Evolutionary conservation across 2,113 vertebrate genomes (phyloP), one percentile per base, ranked within the genome.

Genomic region (Malurus cyaneus): DNA sequence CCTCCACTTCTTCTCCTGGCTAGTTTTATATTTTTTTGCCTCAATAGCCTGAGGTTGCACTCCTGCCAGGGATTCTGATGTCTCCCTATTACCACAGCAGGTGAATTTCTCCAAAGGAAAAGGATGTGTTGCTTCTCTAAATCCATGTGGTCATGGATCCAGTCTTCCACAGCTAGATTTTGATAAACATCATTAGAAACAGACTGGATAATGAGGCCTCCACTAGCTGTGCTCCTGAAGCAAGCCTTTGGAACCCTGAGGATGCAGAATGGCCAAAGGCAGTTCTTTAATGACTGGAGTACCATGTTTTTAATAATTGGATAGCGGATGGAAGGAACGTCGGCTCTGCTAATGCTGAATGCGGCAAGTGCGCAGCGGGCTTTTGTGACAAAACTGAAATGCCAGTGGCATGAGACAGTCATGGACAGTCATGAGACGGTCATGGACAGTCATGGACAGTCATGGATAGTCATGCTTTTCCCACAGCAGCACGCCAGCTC

Each of bases 21-120:
- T 78, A 99, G 89, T 26, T 98, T 97, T 76, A 99, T 92, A 6
- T 97, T 98, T 23, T 94, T 96, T 79, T 97, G 95, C 93, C 98
- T 97, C 98, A 99, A 95, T 5, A 98, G 90, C 21, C 80, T 92
- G 59, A 99, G 97, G 96, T 99, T 97, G 81, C 99, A 99, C 93
- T 99, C 99, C 61, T 98, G 97, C 99, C 99, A 99, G 5, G 99
- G 99, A 95, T 99, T 99, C 96, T 99, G 99, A 88, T 99, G 99
- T 56, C 99, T 98, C 4, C 99, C 99, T 23, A 99, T 98, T 61
- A 99, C 99, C 78, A 99, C 98, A 4, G 98, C 93, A 2, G 99
- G 98, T 21, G 94, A 95, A 96, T 99, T 99, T 95, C 98, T 98
- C 99, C 99, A 99, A 13, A 99, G 93, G 76, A 99, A 98, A 46